Evolutionary conservation across 2,113 vertebrate species (phyloP), one percentile per base, ranked within the genome.

Genomic region (Muntiacus muntjak): DNA sequence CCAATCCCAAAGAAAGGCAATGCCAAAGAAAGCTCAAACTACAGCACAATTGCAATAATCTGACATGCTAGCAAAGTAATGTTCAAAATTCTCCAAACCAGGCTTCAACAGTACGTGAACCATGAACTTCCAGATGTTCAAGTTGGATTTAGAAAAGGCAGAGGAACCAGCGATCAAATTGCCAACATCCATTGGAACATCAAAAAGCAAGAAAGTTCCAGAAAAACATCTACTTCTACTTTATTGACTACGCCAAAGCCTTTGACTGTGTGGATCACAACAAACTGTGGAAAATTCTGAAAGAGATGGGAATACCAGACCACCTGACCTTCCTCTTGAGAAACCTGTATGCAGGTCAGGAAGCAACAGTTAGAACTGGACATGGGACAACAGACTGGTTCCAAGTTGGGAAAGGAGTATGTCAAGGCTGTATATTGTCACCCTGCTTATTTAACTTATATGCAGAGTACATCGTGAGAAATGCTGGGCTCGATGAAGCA

Each of bases 401-500:
- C 33, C 16, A 67, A 67, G 19, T n/a, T 9, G 16, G 62, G 7
- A 67, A 67, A 19, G 15, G 7, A n/a, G 62, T 67, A 19, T 7
- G 0, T n/a, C 62, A n/a, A 67, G 16, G 62, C 33, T n/a, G 28
- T n/a, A n/a, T 67, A 67, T n/a, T 67, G 33, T 67, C 7, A 67
- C 33, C 16, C 7, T 67, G 33, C 62, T n/a, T 67, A 19, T 19
- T 64, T 67, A 67, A 67, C 33, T n/a, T 67, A 19, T 10, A n/a
- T 67, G 33, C 7, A n/a, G 62, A 67, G 33, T 19, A 67, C 2
- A n/a, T 67, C 16, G 0, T n/a, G 33, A 19, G 33, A 67, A n/a
- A 67, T 0, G 1, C 33, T 19, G 33, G 62, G 62, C 62, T n/a
- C 0, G 1, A 67, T 2, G 33, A 67, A 67, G 62, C 62, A 67